Percentiles rank a stretch among this genome's conserved stretches.
Conservation (phyloP, 2,888 invertebrate species). For the Aporophyla nigra region DNA sequence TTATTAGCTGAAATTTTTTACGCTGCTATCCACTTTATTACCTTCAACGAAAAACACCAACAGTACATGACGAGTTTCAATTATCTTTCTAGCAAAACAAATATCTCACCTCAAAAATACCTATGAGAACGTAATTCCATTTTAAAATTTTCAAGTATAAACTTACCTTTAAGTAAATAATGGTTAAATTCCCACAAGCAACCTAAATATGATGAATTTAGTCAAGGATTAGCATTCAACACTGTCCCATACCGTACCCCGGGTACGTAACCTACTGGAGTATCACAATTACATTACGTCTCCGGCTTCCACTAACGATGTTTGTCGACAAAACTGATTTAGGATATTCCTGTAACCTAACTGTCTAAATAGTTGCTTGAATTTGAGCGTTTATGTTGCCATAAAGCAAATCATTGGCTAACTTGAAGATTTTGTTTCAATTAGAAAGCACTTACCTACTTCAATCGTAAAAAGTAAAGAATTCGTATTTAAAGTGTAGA, state of each 20-base stretch:
- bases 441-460: neutral
- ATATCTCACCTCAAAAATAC: neutral
- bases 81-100: neutral
- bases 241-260: neutral
- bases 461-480: conserved; percentile 3
- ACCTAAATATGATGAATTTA: neutral
- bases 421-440: conserved; percentile 24
- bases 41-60: neutral
- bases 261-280: neutral
- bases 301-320: conserved; percentile 2
- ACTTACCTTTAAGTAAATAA: neutral
- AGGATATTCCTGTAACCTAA: conserved; percentile 19
- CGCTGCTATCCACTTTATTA: neutral
- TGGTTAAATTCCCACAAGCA: neutral
- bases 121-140: neutral
- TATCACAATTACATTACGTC: conserved; percentile 30
- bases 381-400: conserved; percentile 26
- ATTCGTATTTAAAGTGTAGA: neutral
- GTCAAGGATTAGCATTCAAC: neutral
- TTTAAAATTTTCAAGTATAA: neutral
- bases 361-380: neutral
- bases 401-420: conserved; percentile 1
- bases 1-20: neutral
- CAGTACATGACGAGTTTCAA: neutral
- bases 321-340: conserved; percentile 32